These are phyloP conservation scores for Autographa pulchrina DNA, from an alignment of 2,888 invertebrate genomes.

Conservation along the genomic window DNA sequence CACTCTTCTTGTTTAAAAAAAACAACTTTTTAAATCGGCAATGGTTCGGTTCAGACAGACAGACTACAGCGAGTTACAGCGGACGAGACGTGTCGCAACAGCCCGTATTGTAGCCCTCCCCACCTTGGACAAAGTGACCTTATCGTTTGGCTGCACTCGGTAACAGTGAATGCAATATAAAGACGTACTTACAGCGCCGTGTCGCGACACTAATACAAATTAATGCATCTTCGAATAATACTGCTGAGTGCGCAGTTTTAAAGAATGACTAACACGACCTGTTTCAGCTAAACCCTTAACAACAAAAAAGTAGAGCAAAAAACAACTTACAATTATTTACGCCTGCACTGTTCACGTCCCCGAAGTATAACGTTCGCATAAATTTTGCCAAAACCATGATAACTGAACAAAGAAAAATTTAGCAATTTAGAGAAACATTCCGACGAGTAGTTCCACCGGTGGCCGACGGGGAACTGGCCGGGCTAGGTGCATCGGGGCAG, in stretches of 20 bases:
- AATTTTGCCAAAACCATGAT: conserved; percentile 10
- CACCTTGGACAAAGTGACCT: conserved; percentile 82
- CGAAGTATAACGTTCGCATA: conserved; percentile 16
- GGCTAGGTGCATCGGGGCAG: conserved; percentile 39
- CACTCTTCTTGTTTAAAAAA: conserved; percentile 73
- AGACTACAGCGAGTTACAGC: conserved; percentile 45
- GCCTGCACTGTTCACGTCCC: conserved; percentile 10
- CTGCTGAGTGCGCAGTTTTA: conserved; percentile 34
- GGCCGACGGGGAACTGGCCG: conserved; percentile 41
- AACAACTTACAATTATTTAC: conserved; percentile 23
- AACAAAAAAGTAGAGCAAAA: not conserved
- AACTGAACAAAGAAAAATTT: conserved; percentile 10
- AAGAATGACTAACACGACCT: not conserved
- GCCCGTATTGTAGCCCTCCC: conserved; percentile 73
- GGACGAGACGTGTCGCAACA: conserved; percentile 71
- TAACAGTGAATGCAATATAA: conserved; percentile 76
- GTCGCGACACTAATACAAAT: conserved; percentile 47
- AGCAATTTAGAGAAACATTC: conserved; percentile 25
- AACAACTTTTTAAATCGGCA: conserved; percentile 69
- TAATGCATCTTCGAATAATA: conserved; percentile 36
- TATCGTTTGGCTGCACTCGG: conserved; percentile 84
- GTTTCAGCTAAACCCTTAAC: not conserved
- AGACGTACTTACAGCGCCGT: conserved; percentile 56
- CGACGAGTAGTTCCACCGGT: conserved; percentile 33
- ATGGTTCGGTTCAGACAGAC: conserved; percentile 61